Evolutionary conservation across 2,888 invertebrate genomes (phyloP), one percentile per base, ranked within the genome.

Genomic region (Chouioia cunea): DNA sequence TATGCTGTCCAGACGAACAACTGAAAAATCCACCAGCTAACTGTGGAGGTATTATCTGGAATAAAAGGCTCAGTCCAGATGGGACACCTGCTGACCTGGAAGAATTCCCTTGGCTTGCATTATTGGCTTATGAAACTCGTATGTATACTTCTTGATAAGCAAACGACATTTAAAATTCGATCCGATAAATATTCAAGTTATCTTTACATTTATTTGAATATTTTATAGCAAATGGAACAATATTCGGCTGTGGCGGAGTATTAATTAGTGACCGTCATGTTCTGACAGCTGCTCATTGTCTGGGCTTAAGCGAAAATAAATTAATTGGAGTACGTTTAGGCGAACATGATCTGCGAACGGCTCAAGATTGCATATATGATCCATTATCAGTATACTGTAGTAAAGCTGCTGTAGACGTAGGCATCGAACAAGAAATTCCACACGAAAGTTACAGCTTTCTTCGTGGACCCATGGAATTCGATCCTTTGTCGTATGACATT

Each of bases 181-280:
- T n/a, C n/a, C n/a, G 10, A 12, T 36, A 36, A 12, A 36, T 36
- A 36, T 36, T 36, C 36, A 36, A 36, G 12, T 36, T 10, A 6
- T 1, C 10, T 4, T 36, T 1, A 36, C 10, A 6, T 36, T 36
- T 12, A 12, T 10, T 36, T 36, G 4, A 10, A 36, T 10, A 36
- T 36, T 36, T 6, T 12, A 8, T 52, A 66, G 58, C 3, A 14
- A 18, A 4, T 15, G 43, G 57, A 43, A 57, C 2, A n/a, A 27
- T 15, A 43, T 18, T 70, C 10, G 23, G 20, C n/a, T 64, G 70
- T 43, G 65, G 70, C 14, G 70, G 70, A 15, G 65, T 60, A 3
- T 48, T 70, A 0, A 59, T 70, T 18, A 65, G 56, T 23, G 54
- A 58, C n/a, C 57, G 69, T 15, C 46, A 69, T 53, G 69, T 69